phyloP scores from a whole-genome alignment of 2,888 invertebrate genomes.

The Gandaritis pyraliata region DNA sequence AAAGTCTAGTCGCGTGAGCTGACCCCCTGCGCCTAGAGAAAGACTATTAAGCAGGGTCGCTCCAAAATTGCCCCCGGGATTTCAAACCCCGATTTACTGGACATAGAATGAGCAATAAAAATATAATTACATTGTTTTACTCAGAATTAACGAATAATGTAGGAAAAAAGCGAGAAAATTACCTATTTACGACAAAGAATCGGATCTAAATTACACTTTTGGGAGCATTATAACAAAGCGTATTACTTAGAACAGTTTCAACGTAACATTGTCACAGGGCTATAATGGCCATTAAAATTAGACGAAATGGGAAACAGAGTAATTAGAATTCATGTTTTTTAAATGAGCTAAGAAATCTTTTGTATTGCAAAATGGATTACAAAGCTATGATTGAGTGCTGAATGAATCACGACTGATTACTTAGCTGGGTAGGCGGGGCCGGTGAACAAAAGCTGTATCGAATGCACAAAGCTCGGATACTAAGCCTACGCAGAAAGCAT shows the following conservation, averaged over 20 bases:
- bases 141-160: slow-evolving; percentile 66
- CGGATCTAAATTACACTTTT: slow-evolving; percentile 59
- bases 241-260: slow-evolving; percentile 56
- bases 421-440: slow-evolving; percentile 32
- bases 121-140: slow-evolving; percentile 79
- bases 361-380: slow-evolving; percentile 21
- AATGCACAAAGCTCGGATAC: slow-evolving; percentile 73
- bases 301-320: slow-evolving; percentile 17
- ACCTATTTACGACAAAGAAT: slow-evolving; percentile 60
- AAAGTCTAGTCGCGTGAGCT: slow-evolving; percentile 60
- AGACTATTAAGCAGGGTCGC: slow-evolving; percentile 76
- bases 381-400: slow-evolving; percentile 17
- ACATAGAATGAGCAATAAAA: slow-evolving; percentile 80
- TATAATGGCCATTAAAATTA: slow-evolving; percentile 34
- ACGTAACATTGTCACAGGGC: slow-evolving; percentile 47
- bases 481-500: slow-evolving; percentile 83
- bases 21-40: slow-evolving; percentile 64
- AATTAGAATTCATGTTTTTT: slow-evolving; percentile 5
- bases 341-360: slow-evolving; percentile 14
- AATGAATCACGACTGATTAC: slow-evolving; percentile 27
- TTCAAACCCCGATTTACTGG: slow-evolving; percentile 75
- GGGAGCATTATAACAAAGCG: slow-evolving; percentile 58
- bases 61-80: slow-evolving; percentile 73
- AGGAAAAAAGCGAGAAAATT: slow-evolving; percentile 61
- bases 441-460: slow-evolving; percentile 58